Evolutionary conservation across 2,797 vertebrate species (phyloP).

Genomic region (Harpagifer antarcticus): DNA sequence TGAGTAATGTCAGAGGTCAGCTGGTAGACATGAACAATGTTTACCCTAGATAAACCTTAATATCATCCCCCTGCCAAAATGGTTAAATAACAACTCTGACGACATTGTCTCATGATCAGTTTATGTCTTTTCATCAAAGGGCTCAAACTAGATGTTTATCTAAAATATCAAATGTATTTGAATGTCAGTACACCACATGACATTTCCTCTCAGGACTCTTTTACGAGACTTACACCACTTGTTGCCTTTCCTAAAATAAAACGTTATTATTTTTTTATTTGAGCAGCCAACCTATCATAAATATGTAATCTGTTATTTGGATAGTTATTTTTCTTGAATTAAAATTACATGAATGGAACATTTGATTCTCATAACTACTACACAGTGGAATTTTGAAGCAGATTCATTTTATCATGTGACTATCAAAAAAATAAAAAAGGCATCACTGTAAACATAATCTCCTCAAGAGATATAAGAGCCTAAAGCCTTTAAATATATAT

Average conservation of each 20-base stretch:
- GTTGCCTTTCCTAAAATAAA: not conserved
- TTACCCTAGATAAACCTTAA: slow-evolving; percentile 21
- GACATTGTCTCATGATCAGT: slow-evolving; percentile 13
- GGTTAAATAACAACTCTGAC: slow-evolving; percentile 21
- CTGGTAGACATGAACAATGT: slow-evolving; percentile 35
- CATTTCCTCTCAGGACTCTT: not conserved
- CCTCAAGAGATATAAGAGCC: too few relatives aligned
- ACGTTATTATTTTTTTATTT: not conserved
- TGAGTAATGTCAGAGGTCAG: slow-evolving; percentile 41
- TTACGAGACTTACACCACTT: not conserved
- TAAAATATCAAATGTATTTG: not conserved
- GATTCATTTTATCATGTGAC: not conserved
- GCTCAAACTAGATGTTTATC: slow-evolving; percentile 1
- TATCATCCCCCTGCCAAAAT: not conserved
- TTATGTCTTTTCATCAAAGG: not conserved
- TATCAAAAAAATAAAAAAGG: not conserved
- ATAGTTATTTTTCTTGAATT: slow-evolving; percentile 5
- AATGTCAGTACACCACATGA: not conserved
- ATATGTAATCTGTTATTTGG: not conserved
- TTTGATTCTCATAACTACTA: not conserved
- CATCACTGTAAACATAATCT: slow-evolving; percentile 9
- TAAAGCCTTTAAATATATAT: not conserved
- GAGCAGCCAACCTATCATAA: not conserved
- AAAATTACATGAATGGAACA: not conserved
- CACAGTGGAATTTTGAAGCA: not conserved